Conservation (phyloP, 2,797 vertebrate genomes). For the Phrynocephalus vlangalii region DNA sequence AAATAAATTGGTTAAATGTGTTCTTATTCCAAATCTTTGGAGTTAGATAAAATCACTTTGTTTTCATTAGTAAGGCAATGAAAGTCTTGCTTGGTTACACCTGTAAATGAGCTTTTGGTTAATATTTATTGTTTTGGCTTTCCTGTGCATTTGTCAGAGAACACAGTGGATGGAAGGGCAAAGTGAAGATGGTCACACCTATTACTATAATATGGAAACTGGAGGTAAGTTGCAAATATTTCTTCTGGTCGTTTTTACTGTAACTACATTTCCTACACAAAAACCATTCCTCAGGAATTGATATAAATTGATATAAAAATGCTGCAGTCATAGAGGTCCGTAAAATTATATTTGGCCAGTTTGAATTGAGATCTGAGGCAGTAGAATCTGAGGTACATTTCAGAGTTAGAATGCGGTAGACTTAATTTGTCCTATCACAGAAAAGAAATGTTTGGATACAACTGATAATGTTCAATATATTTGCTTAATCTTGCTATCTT, state of each 20-base stretch:
- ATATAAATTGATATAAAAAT: background rate
- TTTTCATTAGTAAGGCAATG: background rate
- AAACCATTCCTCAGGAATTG: background rate
- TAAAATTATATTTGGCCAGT: background rate
- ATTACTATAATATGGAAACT: constrained; percentile 93
- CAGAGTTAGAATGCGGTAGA: too few relatives aligned
- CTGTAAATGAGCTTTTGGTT: background rate
- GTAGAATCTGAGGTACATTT: too few relatives aligned
- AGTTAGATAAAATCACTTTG: background rate
- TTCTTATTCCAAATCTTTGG: background rate
- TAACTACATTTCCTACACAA: background rate
- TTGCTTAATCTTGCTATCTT: background rate
- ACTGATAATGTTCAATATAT: background rate
- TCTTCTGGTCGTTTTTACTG: background rate
- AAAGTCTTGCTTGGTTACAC: background rate
- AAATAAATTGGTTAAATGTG: background rate
- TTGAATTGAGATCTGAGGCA: background rate
- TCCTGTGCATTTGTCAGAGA: constrained; percentile 71
- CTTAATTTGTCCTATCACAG: background rate
- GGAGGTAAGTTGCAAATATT: constrained; percentile 81
- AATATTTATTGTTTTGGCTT: constrained; percentile 9
- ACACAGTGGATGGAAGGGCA: constrained; percentile 87
- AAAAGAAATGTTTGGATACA: background rate
- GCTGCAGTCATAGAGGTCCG: background rate
- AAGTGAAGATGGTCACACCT: constrained; percentile 89